These are phyloP conservation scores for Schrankia costaestrigalis DNA, from an alignment of 2,888 invertebrate genomes.

Conservation along the genomic window DNA sequence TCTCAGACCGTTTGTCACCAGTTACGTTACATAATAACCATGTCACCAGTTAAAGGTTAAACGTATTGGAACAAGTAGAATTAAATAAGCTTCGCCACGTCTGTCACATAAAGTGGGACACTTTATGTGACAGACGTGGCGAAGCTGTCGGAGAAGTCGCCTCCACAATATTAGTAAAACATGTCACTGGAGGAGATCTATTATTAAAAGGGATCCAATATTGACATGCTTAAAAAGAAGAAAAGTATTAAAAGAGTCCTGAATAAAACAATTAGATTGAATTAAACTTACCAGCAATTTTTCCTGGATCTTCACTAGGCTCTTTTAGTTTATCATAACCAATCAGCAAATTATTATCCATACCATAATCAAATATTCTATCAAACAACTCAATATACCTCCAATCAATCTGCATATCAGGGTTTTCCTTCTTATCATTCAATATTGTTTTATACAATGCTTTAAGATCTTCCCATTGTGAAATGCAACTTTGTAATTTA, in stretches of 20 bases:
- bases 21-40: too few relatives aligned
- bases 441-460: constrained; percentile 55
- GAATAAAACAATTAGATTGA: not conserved
- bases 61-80: too few relatives aligned
- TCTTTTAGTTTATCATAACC: constrained; percentile 43
- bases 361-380: constrained; percentile 70
- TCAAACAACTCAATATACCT: constrained; percentile 70
- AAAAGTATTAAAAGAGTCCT: not conserved
- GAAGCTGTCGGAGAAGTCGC: too few relatives aligned
- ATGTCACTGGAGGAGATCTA: not conserved
- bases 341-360: constrained; percentile 55
- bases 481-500: constrained; percentile 41
- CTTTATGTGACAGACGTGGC: too few relatives aligned
- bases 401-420: constrained; percentile 71
- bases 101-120: too few relatives aligned
- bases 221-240: too few relatives aligned
- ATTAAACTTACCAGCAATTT: constrained; percentile 45
- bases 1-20: too few relatives aligned
- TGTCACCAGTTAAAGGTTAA: too few relatives aligned
- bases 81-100: too few relatives aligned
- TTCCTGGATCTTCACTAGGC: constrained; percentile 27
- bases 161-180: too few relatives aligned
- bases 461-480: constrained; percentile 59
- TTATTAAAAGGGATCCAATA: not conserved
- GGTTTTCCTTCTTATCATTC: constrained; percentile 64